Percentiles rank a stretch among this genome's conserved stretches.
Conservation (phyloP, 2,113 vertebrate genomes). For the Xiphias gladius region DNA sequence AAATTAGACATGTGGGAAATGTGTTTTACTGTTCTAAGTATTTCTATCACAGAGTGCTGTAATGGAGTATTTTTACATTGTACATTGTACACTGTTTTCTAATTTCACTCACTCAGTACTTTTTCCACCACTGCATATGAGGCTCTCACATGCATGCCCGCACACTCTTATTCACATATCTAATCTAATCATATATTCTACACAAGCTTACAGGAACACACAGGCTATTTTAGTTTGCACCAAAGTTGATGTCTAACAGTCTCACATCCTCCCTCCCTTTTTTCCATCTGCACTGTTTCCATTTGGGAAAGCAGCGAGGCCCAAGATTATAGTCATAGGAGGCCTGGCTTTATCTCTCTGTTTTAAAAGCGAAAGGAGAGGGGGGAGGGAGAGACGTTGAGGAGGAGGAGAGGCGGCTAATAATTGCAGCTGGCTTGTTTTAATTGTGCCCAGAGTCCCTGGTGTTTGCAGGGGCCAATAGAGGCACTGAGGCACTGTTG, state of each 20-base stretch:
- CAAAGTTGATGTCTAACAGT: conserved; percentile 31
- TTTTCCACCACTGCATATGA: no score
- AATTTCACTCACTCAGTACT: no score
- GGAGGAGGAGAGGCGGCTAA: conserved; percentile 56
- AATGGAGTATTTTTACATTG: no score
- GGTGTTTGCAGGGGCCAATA: conserved; percentile 60
- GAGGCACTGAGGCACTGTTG: conserved; percentile 49
- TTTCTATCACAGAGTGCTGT: no score
- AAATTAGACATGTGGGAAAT: no score
- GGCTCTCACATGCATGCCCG: not conserved
- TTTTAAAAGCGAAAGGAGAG: conserved; percentile 46
- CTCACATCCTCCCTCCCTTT: conserved; percentile 30
- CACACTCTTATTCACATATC: not conserved
- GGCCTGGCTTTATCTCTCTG: conserved; percentile 57
- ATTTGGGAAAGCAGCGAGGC: conserved; percentile 49
- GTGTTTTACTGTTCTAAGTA: no score
- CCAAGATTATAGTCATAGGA: conserved; percentile 54
- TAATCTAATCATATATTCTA: not conserved
- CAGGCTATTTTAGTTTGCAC: conserved; percentile 20
- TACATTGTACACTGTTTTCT: no score
- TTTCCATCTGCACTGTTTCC: conserved; percentile 42
- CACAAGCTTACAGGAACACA: conserved; percentile 23
- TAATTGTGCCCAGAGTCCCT: conserved; percentile 69
- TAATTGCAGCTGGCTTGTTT: conserved; percentile 75
- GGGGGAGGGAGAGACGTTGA: not conserved